Evolutionary conservation across 2,113 vertebrate species (phyloP).

Genomic region (Gasterosteus aculeatus): DNA sequence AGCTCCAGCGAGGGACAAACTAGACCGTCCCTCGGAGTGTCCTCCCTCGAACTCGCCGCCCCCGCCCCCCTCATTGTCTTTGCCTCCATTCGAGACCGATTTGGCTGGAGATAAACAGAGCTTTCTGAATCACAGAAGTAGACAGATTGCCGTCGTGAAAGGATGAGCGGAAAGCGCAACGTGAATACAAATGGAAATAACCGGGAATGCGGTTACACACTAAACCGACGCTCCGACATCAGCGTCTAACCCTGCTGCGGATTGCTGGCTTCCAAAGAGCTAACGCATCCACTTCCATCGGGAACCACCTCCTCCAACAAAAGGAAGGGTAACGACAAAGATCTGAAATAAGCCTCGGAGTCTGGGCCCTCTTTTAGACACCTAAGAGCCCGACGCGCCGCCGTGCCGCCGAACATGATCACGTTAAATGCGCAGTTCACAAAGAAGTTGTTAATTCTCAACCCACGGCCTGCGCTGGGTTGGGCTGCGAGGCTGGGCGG

Average conservation of each 20-base stretch:
- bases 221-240: constrained; percentile 39
- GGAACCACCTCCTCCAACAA: constrained; percentile 1
- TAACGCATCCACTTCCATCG: background rate
- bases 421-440: constrained; percentile 13
- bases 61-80: background rate
- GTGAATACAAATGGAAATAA: constrained; percentile 34
- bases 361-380: background rate
- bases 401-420: background rate
- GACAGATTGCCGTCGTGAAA: constrained; percentile 38
- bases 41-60: background rate
- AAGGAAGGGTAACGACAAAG: background rate
- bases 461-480: constrained; percentile 21
- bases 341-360: background rate
- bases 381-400: background rate
- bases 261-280: background rate
- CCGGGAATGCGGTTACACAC: constrained; percentile 27
- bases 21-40: constrained; percentile 13
- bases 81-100: constrained; percentile 23
- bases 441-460: constrained; percentile 31
- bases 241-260: constrained; percentile 25
- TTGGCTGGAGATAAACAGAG: constrained; percentile 42
- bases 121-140: constrained; percentile 40
- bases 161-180: constrained; percentile 5
- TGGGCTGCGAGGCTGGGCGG: constrained; percentile 18
- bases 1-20: constrained; percentile 11